phyloP scores from a whole-genome alignment of 2,888 invertebrate species.

The Orthosia gracilis region DNA sequence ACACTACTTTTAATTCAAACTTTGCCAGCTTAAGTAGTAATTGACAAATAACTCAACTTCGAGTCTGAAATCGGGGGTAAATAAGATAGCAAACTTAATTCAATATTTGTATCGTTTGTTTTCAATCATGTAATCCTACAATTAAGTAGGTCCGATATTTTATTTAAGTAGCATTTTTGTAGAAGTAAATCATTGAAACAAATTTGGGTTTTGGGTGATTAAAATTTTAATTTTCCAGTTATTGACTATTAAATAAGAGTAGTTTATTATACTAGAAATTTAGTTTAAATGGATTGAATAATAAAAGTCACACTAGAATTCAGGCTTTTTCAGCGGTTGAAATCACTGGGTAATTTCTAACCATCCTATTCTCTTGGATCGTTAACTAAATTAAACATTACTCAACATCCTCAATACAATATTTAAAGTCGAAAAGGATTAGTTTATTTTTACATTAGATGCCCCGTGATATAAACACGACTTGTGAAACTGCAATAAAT shows the following conservation, averaged over 20 bases:
- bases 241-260: too few relatives aligned
- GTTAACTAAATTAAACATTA: constrained; percentile 47
- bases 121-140: neutral
- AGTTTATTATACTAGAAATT: too few relatives aligned
- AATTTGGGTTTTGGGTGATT: neutral
- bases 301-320: too few relatives aligned
- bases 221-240: neutral
- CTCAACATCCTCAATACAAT: constrained; percentile 43
- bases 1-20: too few relatives aligned
- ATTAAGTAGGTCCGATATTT: neutral
- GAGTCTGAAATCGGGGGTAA: too few relatives aligned
- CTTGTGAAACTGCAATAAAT: constrained; percentile 32
- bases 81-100: neutral
- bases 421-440: constrained; percentile 39
- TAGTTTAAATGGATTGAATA: too few relatives aligned
- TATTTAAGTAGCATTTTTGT: neutral
- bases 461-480: constrained; percentile 32
- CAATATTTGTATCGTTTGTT: neutral
- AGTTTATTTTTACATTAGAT: constrained; percentile 51
- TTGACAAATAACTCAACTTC: too few relatives aligned
- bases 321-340: too few relatives aligned
- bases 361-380: neutral
- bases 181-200: neutral
- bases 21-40: too few relatives aligned
- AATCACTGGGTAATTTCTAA: neutral